Evolutionary conservation across 1,140 invertebrate genomes (phyloP), one percentile per base, ranked within the genome.

Genomic region (Brachionus koreanus): DNA sequence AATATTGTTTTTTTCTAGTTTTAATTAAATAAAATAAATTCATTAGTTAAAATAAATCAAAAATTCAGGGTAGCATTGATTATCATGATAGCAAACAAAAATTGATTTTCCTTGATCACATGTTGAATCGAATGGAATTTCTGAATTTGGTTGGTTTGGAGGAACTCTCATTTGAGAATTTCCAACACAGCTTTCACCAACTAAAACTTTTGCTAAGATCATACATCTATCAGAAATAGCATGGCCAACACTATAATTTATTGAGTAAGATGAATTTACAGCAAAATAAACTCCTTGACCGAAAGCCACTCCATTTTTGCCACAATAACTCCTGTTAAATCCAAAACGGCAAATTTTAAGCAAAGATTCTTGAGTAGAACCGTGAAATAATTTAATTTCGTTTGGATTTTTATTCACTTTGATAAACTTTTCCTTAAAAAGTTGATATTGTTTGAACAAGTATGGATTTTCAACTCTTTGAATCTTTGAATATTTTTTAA

Each of bases 211-310:
- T 16, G 74, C 46, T 33, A 13, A 9, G 23, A 76, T 52, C 74
- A 76, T 76, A 46, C 43, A 52, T 43, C 12, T 19, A 1, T 57
- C 25, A n/a, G 6, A 33, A 12, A 2, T 12, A 0, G n/a, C n/a
- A 13, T 76, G 6, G 3, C 7, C 3, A 29, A 6, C 4, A n/a
- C 25, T 16, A 76, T 52, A 76, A 23, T 49, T n/a, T 16, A 25
- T 25, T 35, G 25, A 37, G 57, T 76, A 76, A 23, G 46, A n/a
- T 10, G 74, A 52, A 57, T 76, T 76, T 16, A 33, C 12, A 13
- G 74, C 43, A 76, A 76, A 76, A 57, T 76, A 76, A 12, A 76
- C 74, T 16, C 74, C 74, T 7, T 76, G 25, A 35, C 74, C 74
- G 16, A 52, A 76, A 13, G 74, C 74, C n/a, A 42, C 37, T 57